Evolutionary conservation across 2,888 invertebrate species (phyloP).

Genomic region (Tipula unca): DNA sequence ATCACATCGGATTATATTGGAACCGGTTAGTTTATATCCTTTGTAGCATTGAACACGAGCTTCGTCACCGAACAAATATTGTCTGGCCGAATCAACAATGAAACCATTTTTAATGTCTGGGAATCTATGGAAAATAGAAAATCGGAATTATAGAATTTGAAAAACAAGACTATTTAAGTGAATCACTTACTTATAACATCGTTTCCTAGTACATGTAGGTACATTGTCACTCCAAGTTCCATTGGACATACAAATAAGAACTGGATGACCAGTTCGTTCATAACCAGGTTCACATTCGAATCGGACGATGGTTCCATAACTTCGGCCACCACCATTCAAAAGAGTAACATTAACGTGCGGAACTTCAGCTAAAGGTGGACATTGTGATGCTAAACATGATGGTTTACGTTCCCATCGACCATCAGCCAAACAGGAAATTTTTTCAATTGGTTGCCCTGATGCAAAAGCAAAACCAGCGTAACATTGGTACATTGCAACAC

Average conservation of each 20-base stretch:
- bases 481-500: conserved; percentile 91
- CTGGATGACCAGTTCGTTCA: conserved; percentile 78
- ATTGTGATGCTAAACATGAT: conserved; percentile 85
- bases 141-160: not conserved
- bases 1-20: conserved; percentile 76
- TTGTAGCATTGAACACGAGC: conserved; percentile 85
- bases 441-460: conserved; percentile 77
- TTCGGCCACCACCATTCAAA: conserved; percentile 81
- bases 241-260: conserved; percentile 88
- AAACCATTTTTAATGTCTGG: conserved; percentile 83
- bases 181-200: conserved; percentile 34
- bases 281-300: conserved; percentile 90
- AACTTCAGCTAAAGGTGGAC: conserved; percentile 77
- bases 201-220: conserved; percentile 69
- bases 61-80: conserved; percentile 81
- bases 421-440: conserved; percentile 80
- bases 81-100: conserved; percentile 65
- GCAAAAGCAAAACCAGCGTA: conserved; percentile 94
- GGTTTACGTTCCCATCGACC: conserved; percentile 91
- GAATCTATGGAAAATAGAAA: conserved; percentile 38
- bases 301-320: conserved; percentile 87
- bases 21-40: conserved; percentile 78
- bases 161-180: not conserved
- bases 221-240: conserved; percentile 92
- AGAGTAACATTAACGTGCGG: conserved; percentile 79